Evolutionary conservation across 2,888 invertebrate species (phyloP).

Genomic region (Chaetoderma sp.): DNA sequence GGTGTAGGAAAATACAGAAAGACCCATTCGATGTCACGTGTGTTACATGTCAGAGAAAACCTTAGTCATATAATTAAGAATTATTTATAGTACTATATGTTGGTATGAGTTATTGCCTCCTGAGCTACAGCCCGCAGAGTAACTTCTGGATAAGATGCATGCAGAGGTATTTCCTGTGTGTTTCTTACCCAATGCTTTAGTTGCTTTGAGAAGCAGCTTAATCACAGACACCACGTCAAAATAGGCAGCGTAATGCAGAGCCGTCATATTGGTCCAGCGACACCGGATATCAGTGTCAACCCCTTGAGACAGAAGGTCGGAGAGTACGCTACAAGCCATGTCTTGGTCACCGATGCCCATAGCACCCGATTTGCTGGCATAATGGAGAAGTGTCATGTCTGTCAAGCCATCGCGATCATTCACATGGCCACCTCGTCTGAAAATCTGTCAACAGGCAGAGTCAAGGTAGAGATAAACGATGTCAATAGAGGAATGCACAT

Average conservation of each 20-base stretch:
- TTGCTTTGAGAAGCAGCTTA: slow-evolving; percentile 64
- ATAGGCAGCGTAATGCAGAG: slow-evolving; percentile 72
- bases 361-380: slow-evolving; percentile 72
- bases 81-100: too few species aligned
- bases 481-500: too few species aligned
- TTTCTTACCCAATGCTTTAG: slow-evolving; percentile 59
- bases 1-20: too few species aligned
- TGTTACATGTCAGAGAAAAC: too few species aligned
- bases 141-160: too few species aligned
- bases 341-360: slow-evolving; percentile 69
- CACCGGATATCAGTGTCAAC: slow-evolving; percentile 71
- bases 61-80: too few species aligned
- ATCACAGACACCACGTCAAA: slow-evolving; percentile 71
- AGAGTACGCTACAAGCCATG: slow-evolving; percentile 55
- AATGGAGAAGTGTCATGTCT: slow-evolving; percentile 72
- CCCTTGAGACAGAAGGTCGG: slow-evolving; percentile 60
- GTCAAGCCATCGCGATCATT: slow-evolving; percentile 72
- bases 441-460: slow-evolving; percentile 61
- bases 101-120: too few species aligned
- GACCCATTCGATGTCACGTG: too few species aligned
- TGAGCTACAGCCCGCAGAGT: too few species aligned
- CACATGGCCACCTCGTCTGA: slow-evolving; percentile 70
- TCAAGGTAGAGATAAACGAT: too few species aligned
- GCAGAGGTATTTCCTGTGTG: too few species aligned
- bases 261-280: slow-evolving; percentile 72